Conservation (phyloP, 2,888 invertebrate species). For the Yponomeuta cagnagella region DNA sequence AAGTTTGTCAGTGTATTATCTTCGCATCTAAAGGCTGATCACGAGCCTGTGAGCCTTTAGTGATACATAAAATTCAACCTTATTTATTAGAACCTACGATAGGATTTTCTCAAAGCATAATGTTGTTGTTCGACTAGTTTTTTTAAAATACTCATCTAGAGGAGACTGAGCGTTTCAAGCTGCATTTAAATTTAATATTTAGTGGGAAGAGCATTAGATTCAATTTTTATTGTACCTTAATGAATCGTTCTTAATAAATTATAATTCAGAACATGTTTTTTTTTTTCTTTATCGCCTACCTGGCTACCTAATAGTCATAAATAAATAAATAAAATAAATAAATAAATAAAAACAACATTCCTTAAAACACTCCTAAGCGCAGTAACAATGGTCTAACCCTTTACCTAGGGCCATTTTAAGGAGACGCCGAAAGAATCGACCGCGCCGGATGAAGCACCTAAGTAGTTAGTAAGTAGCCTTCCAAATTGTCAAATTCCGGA, state of each 20-base stretch:
- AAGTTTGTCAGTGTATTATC: neutral
- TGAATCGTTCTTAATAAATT: slow-evolving; percentile 67
- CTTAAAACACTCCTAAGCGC: too few relatives aligned
- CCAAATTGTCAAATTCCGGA: too few relatives aligned
- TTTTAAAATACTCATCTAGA: slow-evolving; percentile 48
- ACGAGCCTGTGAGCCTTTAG: too few relatives aligned
- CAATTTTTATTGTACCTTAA: slow-evolving; percentile 65
- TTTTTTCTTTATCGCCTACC: neutral
- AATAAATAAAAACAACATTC: too few relatives aligned
- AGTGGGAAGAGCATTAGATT: slow-evolving; percentile 46
- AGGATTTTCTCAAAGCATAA: neutral
- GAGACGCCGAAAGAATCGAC: too few relatives aligned
- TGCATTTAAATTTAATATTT: slow-evolving; percentile 25
- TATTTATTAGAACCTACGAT: neutral
- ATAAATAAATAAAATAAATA: too few relatives aligned
- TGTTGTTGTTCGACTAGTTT: slow-evolving; percentile 3
- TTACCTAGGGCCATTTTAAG: too few relatives aligned
- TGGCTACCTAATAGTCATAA: too few relatives aligned
- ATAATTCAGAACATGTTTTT: slow-evolving; percentile 21
- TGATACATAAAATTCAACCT: neutral
- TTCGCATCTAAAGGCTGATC: neutral
- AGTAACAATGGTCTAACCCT: too few relatives aligned
- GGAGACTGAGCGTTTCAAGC: slow-evolving; percentile 60
- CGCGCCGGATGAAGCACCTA: too few relatives aligned
- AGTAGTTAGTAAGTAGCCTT: too few relatives aligned